A percentile compares a stretch with the other conserved stretches of the same genome.
These are phyloP conservation scores for Neosalanx taihuensis DNA, from an alignment of 2,797 vertebrate genomes.

Conservation along the genomic window DNA sequence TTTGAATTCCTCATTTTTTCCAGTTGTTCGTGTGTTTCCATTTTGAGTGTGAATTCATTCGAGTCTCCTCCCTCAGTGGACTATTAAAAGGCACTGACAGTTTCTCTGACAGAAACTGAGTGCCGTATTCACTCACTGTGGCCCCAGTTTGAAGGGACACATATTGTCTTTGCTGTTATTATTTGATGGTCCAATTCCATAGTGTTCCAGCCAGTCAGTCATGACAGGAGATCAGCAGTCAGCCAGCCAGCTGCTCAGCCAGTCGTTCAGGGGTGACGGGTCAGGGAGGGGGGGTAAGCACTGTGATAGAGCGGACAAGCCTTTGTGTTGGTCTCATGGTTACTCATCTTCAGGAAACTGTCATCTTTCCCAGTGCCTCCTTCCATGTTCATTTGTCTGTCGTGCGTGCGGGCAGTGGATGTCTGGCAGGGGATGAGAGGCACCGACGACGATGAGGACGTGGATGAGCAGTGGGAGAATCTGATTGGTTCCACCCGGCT, in stretches of 20 bases:
- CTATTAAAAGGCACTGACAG: not conserved
- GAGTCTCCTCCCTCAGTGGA: not conserved
- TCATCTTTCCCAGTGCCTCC: conserved; percentile 61
- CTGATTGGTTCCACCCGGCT: conserved; percentile 59
- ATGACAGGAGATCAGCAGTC: conserved; percentile 4
- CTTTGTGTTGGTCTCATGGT: conserved; percentile 50
- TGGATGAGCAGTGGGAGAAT: conserved; percentile 65
- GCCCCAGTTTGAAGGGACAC: not conserved
- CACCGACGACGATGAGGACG: conserved; percentile 69
- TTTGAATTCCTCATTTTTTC: not conserved
- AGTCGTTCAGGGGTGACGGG: conserved; percentile 70
- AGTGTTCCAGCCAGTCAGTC: conserved; percentile 28
- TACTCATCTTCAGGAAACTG: conserved; percentile 66
- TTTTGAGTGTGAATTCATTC: not conserved
- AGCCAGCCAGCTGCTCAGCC: conserved; percentile 35
- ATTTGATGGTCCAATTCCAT: conserved; percentile 31
- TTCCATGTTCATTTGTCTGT: conserved; percentile 61
- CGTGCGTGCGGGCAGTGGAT: conserved; percentile 37
- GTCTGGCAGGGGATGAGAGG: conserved; percentile 79
- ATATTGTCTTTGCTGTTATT: not conserved
- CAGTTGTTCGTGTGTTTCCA: not conserved
- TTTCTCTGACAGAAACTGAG: not conserved
- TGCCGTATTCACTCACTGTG: not conserved
- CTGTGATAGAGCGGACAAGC: conserved; percentile 63
- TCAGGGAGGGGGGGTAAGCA: conserved; percentile 58